Evolutionary conservation across 2,888 invertebrate genomes (phyloP), one percentile per base, ranked within the genome.

Genomic region (Drosophila cognata): DNA sequence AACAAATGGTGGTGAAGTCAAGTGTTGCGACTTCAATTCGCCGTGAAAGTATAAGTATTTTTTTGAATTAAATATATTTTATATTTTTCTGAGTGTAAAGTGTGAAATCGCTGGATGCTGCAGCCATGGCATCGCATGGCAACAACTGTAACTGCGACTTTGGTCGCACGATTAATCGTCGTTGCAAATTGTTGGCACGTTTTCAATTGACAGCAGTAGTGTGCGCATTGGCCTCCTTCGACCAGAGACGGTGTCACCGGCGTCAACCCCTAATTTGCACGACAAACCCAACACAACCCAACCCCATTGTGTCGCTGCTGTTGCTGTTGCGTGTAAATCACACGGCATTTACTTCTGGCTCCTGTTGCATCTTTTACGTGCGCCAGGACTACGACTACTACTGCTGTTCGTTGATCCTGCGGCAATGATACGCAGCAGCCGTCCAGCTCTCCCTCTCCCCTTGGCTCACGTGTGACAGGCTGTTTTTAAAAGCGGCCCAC

Each of bases 141-240:
- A 35, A 25, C 53, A 55, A 36, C n/a, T 29, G 51, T 29, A 56
- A 41, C 56, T 71, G 21, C 75, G 81, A 78, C 88, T 77, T 77
- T 87, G 82, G 75, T 84, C 75, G 77, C 80, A 88, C 91, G 91
- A 92, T 92, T 92, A 92, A 92, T 92, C 92, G 91, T 90, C 91
- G 87, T 91, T 91, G 91, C 92, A 92, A 92, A 92, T 92, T 92
- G 91, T 91, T 92, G 92, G 91, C 92, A 92, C 91, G 92, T 92
- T 92, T 91, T 92, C 92, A 92, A 91, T 92, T 92, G 92, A 92
- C 92, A 92, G 82, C 61, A 68, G 72, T 69, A 61, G 76, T 70
- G 71, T 68, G 65, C 71, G 69, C 43, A 35, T 29, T 35, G 63
- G 55, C 55, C 48, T 58, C 55, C 43, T 57, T 10, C 69, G 68